Base-by-base conservation (phyloP, 1,140 invertebrate genomes). In the Tetramorium alpestre region DNA sequence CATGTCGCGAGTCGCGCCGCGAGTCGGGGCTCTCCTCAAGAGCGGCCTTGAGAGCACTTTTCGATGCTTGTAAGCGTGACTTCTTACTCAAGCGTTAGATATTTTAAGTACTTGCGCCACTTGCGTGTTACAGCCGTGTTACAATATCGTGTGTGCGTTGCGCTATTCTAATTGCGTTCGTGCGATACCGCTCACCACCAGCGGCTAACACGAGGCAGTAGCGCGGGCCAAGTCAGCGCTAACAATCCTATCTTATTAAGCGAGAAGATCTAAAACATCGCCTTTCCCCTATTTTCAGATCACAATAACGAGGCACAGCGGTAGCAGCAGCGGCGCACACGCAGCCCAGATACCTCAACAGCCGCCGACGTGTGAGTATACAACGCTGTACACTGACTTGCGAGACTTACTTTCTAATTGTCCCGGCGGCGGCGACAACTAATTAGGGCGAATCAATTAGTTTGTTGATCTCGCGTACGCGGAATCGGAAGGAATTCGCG, bases 341-440 rank as follows among this genome's bases (percentile, higher is more conserved):
- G 94, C 94, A 76, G 94, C 94, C 75, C 94, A 95, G 89, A 94
- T 95, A 93, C 93, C 94, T 91, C 87, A 92, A 51, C 85, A 92
- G 65, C 87, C 89, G 87, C 91, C 93, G 62, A 94, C 94, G 64
- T 94, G 94, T 95, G 78, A 95, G 94, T 94, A 93, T 64, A 75
- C 33, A 33, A 33, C 33, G 33, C 3, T 33, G 33, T 33, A 64
- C 64, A 81, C 58, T 16, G 49, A 3, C 51, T 18, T 49, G 8
- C 25, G 18, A 58, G 78, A 73, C 67, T 82, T 72, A 90, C 90
- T 93, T 93, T 93, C 93, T 92, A 92, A 84, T 91, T 88, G 86
- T 86, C 65, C 25, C 65, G 10, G 33, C 47, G 56, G 18, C 44
- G 8, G 75, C 64, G 89, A 77, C 89, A 90, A 89, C 88, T 89